Base-by-base conservation (phyloP, 2,113 vertebrate genomes). In the Cinclus mexicanus region DNA sequence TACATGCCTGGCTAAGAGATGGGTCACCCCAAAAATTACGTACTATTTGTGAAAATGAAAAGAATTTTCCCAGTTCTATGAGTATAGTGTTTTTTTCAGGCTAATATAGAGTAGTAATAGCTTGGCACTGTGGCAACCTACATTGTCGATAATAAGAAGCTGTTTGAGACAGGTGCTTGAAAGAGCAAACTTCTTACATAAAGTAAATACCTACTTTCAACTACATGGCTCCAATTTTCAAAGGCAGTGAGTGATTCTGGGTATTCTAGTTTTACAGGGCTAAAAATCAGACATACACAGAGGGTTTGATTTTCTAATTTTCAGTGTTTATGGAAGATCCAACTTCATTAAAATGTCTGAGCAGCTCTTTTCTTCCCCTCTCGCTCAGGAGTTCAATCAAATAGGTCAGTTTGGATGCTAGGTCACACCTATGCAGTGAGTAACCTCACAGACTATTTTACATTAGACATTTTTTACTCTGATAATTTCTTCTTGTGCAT, bases 11-110 rank as follows among this genome's bases (percentile, higher is more conserved):
- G 13, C 68, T 95, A 96, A 95, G 85, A 97, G 83, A 87, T 87
- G 81, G 91, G 91, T 95, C 95, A 92, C 91, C 93, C 97, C 83
- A 46, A 79, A 98, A 97, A 96, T 94, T 94, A 87, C 64, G 96
- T 46, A 72, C 35, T 94, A 85, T 89, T 87, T 78, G 39, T 95
- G 17, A 77, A 94, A 93, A 96, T 93, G 53, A 97, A 94, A 95
- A 89, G 42, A 88, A 80, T 77, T 59, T 91, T 93, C 88, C 52
- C 65, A 85, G 21, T 96, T 97, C 91, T 95, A 33, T 57, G 78
- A 83, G 33, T 31, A 25, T 29, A 82, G 61, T 64, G 59, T 92
- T 92, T 86, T 95, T 95, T 96, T 97, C 87, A 72, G n/a, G 29
- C 12, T 41, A 71, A 85, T 90, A 61, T 47, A 77, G 49, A 17